Percentiles rank a stretch among this genome's conserved stretches.
Evolutionary conservation across 2,797 vertebrate genomes (phyloP).

Genomic region (Varecia variegata): DNA sequence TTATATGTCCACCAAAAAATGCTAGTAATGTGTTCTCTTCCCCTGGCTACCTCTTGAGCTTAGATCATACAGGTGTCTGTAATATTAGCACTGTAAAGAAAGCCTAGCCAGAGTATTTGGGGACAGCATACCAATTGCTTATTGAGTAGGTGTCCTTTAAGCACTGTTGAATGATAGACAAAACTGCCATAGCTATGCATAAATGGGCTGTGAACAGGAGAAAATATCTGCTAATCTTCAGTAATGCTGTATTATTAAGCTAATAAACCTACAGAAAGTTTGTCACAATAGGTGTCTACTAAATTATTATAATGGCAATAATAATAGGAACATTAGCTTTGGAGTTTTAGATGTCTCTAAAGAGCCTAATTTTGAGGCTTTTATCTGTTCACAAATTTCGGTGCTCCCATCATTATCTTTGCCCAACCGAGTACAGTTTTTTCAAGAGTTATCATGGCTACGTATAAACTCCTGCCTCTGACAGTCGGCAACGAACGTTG

Average conservation of each 20-base stretch:
- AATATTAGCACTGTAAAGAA: not conserved
- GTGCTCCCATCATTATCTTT: not conserved
- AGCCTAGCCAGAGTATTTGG: not conserved
- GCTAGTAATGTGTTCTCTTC: not conserved
- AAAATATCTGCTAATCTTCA: conserved; percentile 5
- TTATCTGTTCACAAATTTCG: not conserved
- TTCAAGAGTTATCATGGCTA: not conserved
- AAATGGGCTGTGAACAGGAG: not conserved
- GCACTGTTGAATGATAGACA: not conserved
- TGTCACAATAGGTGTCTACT: not conserved
- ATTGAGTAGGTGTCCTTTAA: not conserved
- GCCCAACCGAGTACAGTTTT: not conserved
- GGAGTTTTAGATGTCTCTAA: not conserved
- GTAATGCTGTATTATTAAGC: not conserved
- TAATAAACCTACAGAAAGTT: conserved; percentile 11
- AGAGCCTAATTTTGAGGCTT: conserved; percentile 22
- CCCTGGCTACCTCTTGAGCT: not conserved
- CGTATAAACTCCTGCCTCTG: not conserved
- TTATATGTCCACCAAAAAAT: not conserved
- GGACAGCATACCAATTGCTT: not conserved
- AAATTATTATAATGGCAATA: not conserved
- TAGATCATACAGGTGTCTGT: not conserved
- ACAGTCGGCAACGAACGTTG: not conserved
- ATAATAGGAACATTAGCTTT: not conserved
- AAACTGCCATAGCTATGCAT: not conserved